A percentile compares a stretch with the other conserved stretches of the same genome.
Evolutionary conservation across 1,140 invertebrate species (phyloP).

Genomic region (Cotesia chilonis): DNA sequence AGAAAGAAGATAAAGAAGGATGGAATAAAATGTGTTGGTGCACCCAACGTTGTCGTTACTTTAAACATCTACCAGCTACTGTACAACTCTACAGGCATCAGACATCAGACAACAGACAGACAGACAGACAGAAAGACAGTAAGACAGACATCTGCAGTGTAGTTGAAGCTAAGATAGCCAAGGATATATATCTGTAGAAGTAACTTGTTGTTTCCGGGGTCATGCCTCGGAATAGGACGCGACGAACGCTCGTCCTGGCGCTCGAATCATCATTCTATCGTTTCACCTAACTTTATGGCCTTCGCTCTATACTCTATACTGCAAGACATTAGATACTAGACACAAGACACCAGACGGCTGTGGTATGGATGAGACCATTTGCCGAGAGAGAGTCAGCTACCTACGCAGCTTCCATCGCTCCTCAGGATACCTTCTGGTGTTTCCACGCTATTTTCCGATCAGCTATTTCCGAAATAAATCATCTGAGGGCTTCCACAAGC

Average conservation of each 20-base stretch:
- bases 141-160: background rate
- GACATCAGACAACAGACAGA: background rate
- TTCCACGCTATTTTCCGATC: background rate
- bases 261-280: constrained; percentile 44
- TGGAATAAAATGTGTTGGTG: too few relatives aligned
- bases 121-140: background rate
- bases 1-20: constrained; percentile 7
- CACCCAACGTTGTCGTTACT: too few relatives aligned
- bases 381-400: too few relatives aligned
- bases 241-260: constrained; percentile 54
- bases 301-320: constrained; percentile 46
- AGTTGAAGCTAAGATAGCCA: background rate
- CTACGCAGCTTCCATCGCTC: background rate
- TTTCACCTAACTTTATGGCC: constrained; percentile 61
- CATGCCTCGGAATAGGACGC: constrained; percentile 61
- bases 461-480: constrained; percentile 23
- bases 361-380: background rate
- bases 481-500: constrained; percentile 16
- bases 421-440: background rate
- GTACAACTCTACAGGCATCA: too few relatives aligned
- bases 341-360: constrained; percentile 5
- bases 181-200: background rate
- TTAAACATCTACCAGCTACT: too few relatives aligned
- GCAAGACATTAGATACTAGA: constrained; percentile 34
- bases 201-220: constrained; percentile 58